A percentile compares a stretch with the other conserved stretches of the same genome.
Evolutionary conservation across 92 coral and sea anemone genomes (phyloP).

Genomic region (Metridium senile): DNA sequence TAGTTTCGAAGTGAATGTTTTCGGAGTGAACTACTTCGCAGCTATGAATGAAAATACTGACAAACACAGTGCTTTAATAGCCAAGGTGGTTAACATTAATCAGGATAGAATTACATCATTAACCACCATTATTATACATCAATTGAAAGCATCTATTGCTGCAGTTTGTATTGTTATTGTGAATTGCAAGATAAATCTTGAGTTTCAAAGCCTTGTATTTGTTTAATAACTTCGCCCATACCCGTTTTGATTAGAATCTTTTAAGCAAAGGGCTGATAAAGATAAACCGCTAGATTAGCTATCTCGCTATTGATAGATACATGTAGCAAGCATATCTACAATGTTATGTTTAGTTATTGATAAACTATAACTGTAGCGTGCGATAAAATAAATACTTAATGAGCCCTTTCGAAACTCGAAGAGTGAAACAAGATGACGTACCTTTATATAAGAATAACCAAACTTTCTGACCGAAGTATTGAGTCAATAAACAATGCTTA

Average conservation of each 20-base stretch:
- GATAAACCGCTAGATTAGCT: not conserved
- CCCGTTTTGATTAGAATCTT: constrained; percentile 1
- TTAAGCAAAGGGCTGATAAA: constrained; percentile 1
- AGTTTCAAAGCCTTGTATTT: not conserved
- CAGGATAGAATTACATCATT: constrained; percentile 6
- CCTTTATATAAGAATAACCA: not conserved
- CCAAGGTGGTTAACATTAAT: constrained; percentile 5
- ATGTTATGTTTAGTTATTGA: too few relatives aligned
- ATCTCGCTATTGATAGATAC: too few relatives aligned
- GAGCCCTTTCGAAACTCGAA: not conserved
- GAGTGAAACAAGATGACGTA: not conserved
- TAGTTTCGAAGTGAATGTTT: not conserved
- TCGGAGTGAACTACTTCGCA: not conserved
- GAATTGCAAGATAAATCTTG: not conserved
- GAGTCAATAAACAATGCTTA: not conserved
- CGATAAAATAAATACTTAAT: too few relatives aligned
- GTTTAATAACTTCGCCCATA: constrained; percentile 8
- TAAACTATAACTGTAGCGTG: too few relatives aligned
- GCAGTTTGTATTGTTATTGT: constrained; percentile 4
- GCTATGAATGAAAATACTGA: not conserved
- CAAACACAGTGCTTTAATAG: not conserved
- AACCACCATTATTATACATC: not conserved
- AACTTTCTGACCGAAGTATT: not conserved
- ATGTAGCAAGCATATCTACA: too few relatives aligned
- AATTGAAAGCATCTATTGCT: constrained; percentile 1